These are phyloP conservation scores for Watsonalla cultraria DNA, from an alignment of 2,888 invertebrate species.

Conservation along the genomic window DNA sequence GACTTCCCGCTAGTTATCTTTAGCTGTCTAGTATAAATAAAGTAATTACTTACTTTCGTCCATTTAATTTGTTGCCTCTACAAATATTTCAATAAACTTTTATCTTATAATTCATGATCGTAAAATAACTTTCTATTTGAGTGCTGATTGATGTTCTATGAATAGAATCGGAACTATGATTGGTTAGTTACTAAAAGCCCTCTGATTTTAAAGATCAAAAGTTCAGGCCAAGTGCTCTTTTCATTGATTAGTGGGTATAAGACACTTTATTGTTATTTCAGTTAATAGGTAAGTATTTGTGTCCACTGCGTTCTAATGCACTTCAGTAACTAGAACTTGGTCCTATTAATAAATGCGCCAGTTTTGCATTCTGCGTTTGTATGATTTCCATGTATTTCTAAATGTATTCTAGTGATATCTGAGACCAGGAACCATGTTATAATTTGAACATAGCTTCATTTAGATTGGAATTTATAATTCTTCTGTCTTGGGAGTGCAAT, in stretches of 20 bases:
- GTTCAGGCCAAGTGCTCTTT: no score
- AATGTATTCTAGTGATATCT: no score
- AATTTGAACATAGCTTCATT: no score
- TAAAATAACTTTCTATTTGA: conserved; percentile 33
- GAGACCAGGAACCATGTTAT: no score
- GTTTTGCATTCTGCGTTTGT: conserved; percentile 32
- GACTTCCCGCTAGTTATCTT: no score
- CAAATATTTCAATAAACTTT: conserved; percentile 25
- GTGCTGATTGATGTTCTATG: conserved; percentile 39
- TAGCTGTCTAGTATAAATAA: no score
- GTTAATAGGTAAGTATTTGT: not conserved
- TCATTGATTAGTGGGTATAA: no score
- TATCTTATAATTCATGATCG: conserved; percentile 27
- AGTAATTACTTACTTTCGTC: no score
- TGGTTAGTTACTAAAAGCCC: conserved; percentile 1
- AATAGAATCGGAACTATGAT: conserved; percentile 29
- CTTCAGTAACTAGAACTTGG: conserved; percentile 33
- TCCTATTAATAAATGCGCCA: conserved; percentile 38
- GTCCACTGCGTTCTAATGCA: conserved; percentile 7
- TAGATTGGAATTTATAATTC: no score
- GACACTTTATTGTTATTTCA: no score
- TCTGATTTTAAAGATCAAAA: not conserved
- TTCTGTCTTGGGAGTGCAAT: no score
- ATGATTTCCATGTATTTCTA: conserved; percentile 17
- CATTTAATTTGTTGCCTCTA: conserved; percentile 1